Evolutionary conservation across 2,113 vertebrate genomes (phyloP).

Genomic region (Leiothrix lutea): DNA sequence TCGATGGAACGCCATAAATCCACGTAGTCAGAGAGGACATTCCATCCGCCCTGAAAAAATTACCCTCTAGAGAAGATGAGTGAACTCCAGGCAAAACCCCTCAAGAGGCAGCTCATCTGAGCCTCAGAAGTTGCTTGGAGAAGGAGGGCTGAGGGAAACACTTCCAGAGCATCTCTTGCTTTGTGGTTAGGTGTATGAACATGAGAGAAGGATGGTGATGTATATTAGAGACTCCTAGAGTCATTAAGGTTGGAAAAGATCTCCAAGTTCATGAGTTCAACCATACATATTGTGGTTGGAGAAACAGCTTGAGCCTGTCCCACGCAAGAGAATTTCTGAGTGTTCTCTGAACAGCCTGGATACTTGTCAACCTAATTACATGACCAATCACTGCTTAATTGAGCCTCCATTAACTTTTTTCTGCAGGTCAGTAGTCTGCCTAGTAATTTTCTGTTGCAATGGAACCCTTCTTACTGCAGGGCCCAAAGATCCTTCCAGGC

Average conservation of each 20-base stretch:
- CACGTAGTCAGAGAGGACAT: neutral
- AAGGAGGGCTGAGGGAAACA: neutral
- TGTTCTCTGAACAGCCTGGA: neutral
- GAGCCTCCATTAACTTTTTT: neutral
- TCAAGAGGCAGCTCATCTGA: neutral
- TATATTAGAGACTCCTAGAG: neutral
- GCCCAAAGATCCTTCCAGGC: neutral
- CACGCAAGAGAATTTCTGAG: slow-evolving; percentile 16
- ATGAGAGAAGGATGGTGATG: neutral
- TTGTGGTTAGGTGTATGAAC: neutral
- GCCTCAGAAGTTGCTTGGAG: neutral
- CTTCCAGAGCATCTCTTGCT: neutral
- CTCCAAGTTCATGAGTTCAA: neutral
- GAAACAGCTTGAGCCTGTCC: slow-evolving; percentile 25
- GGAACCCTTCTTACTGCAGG: neutral
- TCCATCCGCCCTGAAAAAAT: neutral
- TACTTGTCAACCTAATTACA: neutral
- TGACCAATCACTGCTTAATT: neutral
- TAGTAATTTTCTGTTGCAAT: slow-evolving; percentile 2
- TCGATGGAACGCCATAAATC: neutral
- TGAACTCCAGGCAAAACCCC: neutral
- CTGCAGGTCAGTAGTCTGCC: neutral
- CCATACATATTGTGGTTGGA: neutral
- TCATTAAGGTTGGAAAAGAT: neutral
- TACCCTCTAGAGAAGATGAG: neutral